These are phyloP conservation scores for Sitodiplosis mosellana DNA, from an alignment of 1,140 invertebrate genomes.

Conservation along the genomic window DNA sequence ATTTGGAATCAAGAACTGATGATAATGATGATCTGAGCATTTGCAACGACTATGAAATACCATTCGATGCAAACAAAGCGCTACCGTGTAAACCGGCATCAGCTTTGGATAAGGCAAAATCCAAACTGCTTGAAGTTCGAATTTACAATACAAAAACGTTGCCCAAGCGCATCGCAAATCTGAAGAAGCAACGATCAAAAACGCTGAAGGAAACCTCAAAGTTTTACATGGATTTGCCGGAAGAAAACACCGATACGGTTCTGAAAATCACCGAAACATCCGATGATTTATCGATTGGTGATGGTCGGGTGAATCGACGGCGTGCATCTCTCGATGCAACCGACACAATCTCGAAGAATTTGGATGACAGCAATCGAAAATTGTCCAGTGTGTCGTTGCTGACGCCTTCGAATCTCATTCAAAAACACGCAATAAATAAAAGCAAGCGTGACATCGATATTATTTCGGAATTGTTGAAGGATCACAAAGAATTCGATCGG, in stretches of 20 bases:
- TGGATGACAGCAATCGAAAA: background rate
- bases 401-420: background rate
- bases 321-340: conserved; percentile 24
- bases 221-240: conserved; percentile 44
- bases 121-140: conserved; percentile 29
- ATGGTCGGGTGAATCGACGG: conserved; percentile 23
- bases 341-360: conserved; percentile 1
- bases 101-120: background rate
- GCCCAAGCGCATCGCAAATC: conserved; percentile 41
- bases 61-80: background rate
- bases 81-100: background rate
- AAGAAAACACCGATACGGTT: conserved; percentile 34
- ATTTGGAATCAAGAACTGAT: too few species aligned
- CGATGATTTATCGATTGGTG: conserved; percentile 32
- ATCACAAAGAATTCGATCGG: conserved; percentile 66
- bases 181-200: conserved; percentile 40
- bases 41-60: background rate
- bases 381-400: background rate
- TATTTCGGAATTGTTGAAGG: conserved; percentile 62
- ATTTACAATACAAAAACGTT: conserved; percentile 44
- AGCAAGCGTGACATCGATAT: conserved; percentile 29
- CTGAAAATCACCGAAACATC: conserved; percentile 39
- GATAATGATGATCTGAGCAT: background rate
- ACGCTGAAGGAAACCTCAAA: conserved; percentile 34
- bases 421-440: conserved; percentile 1